Conservation (phyloP, 2,113 vertebrate species). For the Scytalopus superciliaris region DNA sequence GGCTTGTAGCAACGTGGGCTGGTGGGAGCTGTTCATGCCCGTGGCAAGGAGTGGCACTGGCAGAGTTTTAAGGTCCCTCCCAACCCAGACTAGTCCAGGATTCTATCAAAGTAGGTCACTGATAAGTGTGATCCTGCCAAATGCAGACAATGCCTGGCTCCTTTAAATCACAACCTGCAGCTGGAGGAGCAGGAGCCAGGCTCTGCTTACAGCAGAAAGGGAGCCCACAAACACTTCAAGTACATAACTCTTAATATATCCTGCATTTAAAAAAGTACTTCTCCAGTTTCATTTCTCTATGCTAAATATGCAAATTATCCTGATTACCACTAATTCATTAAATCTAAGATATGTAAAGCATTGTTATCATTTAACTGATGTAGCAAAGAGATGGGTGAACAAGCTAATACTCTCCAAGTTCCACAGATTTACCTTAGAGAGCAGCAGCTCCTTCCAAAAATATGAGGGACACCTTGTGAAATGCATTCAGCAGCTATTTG, state of each 20-base stretch:
- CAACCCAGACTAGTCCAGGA: not conserved
- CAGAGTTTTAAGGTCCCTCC: rapidly evolving
- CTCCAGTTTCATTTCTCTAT: not conserved
- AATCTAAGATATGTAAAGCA: not conserved
- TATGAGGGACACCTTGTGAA: not conserved
- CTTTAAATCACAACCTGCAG: not conserved
- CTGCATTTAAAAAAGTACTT: not conserved
- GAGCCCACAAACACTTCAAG: not conserved
- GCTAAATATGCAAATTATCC: not conserved
- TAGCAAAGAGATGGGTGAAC: not conserved
- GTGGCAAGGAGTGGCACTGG: not conserved
- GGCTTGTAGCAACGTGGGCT: not conserved
- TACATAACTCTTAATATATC: rapidly evolving
- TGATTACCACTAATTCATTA: not conserved
- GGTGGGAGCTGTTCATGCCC: not conserved
- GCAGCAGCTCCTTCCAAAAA: not conserved
- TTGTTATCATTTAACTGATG: not conserved
- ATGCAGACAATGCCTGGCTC: not conserved
- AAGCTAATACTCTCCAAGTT: not conserved
- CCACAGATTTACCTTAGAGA: not conserved
- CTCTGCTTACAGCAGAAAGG: not conserved
- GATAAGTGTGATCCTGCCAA: not conserved
- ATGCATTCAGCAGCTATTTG: rapidly evolving
- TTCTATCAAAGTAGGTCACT: not conserved
- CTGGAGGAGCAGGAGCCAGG: not conserved